Evolutionary conservation across 2,888 invertebrate genomes (phyloP).

Genomic region (Nymphalis polychloros): DNA sequence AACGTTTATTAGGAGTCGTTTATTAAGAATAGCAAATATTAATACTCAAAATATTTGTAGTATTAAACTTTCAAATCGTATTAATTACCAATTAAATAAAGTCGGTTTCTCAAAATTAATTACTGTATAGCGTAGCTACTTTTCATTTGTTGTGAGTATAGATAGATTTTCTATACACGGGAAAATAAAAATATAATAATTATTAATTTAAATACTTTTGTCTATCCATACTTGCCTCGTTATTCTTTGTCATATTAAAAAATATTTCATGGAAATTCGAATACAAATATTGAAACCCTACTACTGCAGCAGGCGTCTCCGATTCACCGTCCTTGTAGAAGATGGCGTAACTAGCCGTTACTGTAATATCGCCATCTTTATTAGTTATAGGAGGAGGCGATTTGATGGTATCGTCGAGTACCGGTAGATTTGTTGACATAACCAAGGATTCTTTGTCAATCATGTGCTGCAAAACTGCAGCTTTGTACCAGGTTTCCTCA

Average conservation of each 20-base stretch:
- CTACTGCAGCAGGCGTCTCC: constrained; percentile 93
- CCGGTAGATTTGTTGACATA: constrained; percentile 86
- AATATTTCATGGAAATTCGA: constrained; percentile 86
- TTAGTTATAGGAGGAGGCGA: constrained; percentile 61
- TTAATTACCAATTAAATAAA: no score
- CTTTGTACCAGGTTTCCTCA: constrained; percentile 95
- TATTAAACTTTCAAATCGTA: no score
- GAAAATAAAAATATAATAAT: background rate
- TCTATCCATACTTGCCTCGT: constrained; percentile 47
- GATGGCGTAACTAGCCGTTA: constrained; percentile 92
- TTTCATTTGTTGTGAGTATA: no score
- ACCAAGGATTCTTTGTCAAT: constrained; percentile 89
- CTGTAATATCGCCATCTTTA: constrained; percentile 80
- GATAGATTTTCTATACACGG: no score
- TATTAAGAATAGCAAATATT: no score
- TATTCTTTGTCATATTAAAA: constrained; percentile 79
- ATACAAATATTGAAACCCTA: constrained; percentile 92
- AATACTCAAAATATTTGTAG: no score
- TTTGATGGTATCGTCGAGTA: constrained; percentile 63
- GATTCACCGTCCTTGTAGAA: constrained; percentile 89
- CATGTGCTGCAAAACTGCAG: constrained; percentile 92
- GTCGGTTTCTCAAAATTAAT: no score
- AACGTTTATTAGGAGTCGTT: no score
- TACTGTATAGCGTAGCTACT: no score
- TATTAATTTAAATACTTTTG: background rate